phyloP scores from a whole-genome alignment of 2,888 invertebrate genomes.

The Chloroclystis v-ata region DNA sequence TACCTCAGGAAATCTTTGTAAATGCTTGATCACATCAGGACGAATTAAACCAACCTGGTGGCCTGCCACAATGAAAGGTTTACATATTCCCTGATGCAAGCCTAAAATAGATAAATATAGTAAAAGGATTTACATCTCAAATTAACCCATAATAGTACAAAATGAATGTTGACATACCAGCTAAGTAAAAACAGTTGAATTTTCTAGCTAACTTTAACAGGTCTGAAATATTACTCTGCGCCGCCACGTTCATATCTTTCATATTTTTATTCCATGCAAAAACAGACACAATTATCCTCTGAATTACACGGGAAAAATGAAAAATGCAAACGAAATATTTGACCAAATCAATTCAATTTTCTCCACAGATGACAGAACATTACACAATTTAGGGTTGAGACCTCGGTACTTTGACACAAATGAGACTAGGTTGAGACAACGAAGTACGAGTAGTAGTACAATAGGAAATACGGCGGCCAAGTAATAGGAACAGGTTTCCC shows the following conservation, averaged over 20 bases:
- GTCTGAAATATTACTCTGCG: constrained; percentile 67
- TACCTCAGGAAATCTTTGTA: constrained; percentile 90
- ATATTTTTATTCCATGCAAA: constrained; percentile 56
- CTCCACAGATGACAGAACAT: constrained; percentile 16
- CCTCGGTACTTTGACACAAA: background rate
- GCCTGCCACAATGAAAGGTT: constrained; percentile 92
- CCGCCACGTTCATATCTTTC: constrained; percentile 71
- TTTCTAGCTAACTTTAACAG: constrained; percentile 89
- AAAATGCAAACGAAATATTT: constrained; percentile 26
- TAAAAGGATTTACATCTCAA: too few relatives aligned
- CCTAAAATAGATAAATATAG: constrained; percentile 68
- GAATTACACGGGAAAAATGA: constrained; percentile 19
- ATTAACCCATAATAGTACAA: background rate
- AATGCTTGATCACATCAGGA: constrained; percentile 88
- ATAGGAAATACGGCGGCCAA: too few relatives aligned
- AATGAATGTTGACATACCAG: constrained; percentile 76
- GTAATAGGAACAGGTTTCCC: too few relatives aligned
- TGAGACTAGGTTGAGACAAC: background rate
- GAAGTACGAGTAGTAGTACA: too few relatives aligned
- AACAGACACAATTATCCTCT: constrained; percentile 11
- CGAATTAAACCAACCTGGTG: constrained; percentile 93
- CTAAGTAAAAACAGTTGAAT: constrained; percentile 93
- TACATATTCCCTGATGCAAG: constrained; percentile 86
- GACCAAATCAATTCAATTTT: constrained; percentile 16
- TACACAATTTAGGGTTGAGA: background rate